Conservation (phyloP, 2,888 invertebrate species). For the Lycia hirtaria region DNA sequence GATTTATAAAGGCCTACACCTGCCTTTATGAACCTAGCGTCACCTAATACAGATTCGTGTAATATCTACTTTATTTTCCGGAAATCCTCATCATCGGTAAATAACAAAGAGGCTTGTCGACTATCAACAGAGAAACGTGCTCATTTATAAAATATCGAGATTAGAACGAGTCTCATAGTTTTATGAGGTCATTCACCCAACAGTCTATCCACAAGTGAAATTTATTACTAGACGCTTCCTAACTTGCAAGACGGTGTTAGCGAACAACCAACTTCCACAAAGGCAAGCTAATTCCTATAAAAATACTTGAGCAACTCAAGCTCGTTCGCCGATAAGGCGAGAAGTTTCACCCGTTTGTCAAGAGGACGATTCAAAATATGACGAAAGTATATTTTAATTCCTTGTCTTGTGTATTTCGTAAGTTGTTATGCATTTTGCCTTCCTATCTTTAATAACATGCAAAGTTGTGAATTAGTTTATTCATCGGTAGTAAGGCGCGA, state of each 20-base stretch:
- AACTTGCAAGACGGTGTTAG: slow-evolving; percentile 22
- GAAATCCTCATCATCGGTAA: slow-evolving; percentile 9
- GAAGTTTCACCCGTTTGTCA: slow-evolving; percentile 56
- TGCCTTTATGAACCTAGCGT: too few relatives aligned
- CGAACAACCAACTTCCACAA: slow-evolving; percentile 40
- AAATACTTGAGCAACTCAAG: slow-evolving; percentile 44
- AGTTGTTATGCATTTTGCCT: slow-evolving; percentile 6
- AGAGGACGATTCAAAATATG: slow-evolving; percentile 47
- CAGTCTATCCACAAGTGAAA: slow-evolving; percentile 19
- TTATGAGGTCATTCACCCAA: slow-evolving; percentile 24
- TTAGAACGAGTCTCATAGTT: slow-evolving; percentile 16
- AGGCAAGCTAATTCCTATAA: slow-evolving; percentile 52
- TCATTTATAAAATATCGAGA: slow-evolving; percentile 22
- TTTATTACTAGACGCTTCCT: slow-evolving; percentile 23
- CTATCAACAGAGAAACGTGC: slow-evolving; percentile 18
- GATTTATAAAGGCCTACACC: too few relatives aligned
- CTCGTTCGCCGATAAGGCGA: slow-evolving; percentile 49
- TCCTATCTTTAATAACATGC: background rate
- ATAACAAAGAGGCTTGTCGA: slow-evolving; percentile 18
- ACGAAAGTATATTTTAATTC: slow-evolving; percentile 48
- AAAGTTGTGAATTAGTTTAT: too few relatives aligned
- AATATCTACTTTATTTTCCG: too few relatives aligned
- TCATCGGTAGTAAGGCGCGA: too few relatives aligned
- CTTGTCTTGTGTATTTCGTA: slow-evolving; percentile 33
- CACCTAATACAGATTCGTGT: too few relatives aligned